Conservation (phyloP, 2,888 invertebrate species). For the Phalera bucephala region DNA sequence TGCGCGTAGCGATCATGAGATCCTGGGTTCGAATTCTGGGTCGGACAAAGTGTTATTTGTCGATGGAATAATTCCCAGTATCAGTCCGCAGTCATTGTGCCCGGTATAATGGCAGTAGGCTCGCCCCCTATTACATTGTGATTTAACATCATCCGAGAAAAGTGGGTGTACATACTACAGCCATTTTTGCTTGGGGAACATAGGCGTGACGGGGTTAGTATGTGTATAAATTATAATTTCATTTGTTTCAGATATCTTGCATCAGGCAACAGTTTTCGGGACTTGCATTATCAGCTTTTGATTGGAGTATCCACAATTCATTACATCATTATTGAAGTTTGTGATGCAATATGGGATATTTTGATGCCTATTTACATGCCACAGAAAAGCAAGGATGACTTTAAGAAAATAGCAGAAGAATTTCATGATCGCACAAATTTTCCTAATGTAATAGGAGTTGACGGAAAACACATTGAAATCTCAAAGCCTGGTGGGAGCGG, state of each 20-base stretch:
- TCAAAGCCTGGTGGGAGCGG: constrained; percentile 10
- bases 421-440: constrained; percentile 11
- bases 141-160: too few species aligned
- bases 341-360: constrained; percentile 7
- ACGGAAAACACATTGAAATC: constrained; percentile 15
- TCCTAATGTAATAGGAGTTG: constrained; percentile 10
- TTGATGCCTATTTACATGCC: constrained; percentile 12
- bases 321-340: constrained; percentile 17
- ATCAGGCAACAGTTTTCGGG: constrained; percentile 17
- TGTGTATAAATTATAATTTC: too few species aligned
- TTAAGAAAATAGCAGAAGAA: constrained; percentile 9
- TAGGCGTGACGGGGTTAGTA: too few species aligned
- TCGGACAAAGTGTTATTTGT: too few species aligned
- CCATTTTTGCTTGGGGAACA: too few species aligned
- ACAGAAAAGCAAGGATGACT: constrained; percentile 13
- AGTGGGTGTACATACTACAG: too few species aligned
- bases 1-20: too few species aligned
- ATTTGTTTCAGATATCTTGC: constrained; percentile 20
- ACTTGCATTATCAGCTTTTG: constrained; percentile 13
- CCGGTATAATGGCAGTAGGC: too few species aligned
- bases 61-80: too few species aligned
- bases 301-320: constrained; percentile 15
- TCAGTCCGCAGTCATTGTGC: too few species aligned
- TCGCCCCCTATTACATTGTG: too few species aligned
- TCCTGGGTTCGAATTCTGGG: too few species aligned